Base-by-base conservation (phyloP, 1,140 invertebrate species). In the Hyposmocoma kahamanoa region DNA sequence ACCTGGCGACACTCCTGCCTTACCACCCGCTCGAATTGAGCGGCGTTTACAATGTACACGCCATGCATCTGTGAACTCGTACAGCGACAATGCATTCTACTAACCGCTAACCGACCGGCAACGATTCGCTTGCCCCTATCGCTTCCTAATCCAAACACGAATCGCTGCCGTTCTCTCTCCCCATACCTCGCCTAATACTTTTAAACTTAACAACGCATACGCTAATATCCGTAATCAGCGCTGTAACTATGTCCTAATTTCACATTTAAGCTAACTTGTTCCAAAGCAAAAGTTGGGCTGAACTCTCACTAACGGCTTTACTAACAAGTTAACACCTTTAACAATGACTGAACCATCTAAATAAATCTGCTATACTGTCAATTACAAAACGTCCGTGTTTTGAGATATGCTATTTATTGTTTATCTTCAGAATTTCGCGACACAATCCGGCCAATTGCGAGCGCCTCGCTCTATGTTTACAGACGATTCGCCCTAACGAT, bases 1-100 rank as follows among this genome's bases (percentile, higher is more conserved):
- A 90, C 75, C 86, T 88, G 71, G 80, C 87, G 62, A 87, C 90
- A 66, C 87, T 89, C 56, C 87, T 90, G 75, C 87, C 89, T 73
- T 89, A 88, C 82, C 90, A 87, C 88, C 92, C 89, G 73, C 88
- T 90, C 66, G 90, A 91, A 62, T 83, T 88, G 72, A 82, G 88
- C 75, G 88, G 89, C 63, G 87, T 91, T 80, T 90, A 90, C 87
- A 89, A 87, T 76, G 86, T 91, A 87, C 92, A 93, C 87, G 91
- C 92, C 90, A 91, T 94, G 91, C 92, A 92, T 91, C 92, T 93
- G 90, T 93, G 91, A 93, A 92, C 91, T 76, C 77, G 78, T 65
- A 67, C 65, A 47, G 57, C 73, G 81, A 77, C 82, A 82, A 76
- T 85, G 82, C 79, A 85, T 83, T 85, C 79, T 74, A 77, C 76